A percentile compares a stretch with the other conserved stretches of the same genome.
phyloP scores from a whole-genome alignment of 2,888 invertebrate genomes.

The Andrena marginata region DNA sequence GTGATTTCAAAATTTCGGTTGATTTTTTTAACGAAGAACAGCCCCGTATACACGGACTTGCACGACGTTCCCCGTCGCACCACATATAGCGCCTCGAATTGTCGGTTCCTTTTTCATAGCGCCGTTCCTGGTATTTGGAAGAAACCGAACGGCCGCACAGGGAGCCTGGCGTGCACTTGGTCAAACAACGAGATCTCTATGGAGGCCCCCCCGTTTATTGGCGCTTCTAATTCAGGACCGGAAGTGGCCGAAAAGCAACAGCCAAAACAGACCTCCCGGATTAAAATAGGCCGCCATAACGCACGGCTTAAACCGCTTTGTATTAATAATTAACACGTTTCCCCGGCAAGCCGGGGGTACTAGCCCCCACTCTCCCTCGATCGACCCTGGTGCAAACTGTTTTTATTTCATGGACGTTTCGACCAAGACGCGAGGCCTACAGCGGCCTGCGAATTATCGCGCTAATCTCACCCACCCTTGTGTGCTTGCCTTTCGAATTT shows the following conservation, averaged over 20 bases:
- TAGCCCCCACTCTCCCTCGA: background rate
- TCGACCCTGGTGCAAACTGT: background rate
- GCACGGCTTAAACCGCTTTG: conserved; percentile 60
- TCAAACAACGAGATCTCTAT: conserved; percentile 74
- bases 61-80: background rate
- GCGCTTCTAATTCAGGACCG: conserved; percentile 82
- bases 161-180: conserved; percentile 71
- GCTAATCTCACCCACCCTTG: conserved; percentile 4
- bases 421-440: background rate
- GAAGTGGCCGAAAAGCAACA: conserved; percentile 80
- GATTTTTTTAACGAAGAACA: background rate
- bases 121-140: conserved; percentile 55
- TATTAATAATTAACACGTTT: conserved; percentile 75
- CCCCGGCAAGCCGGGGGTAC: conserved; percentile 5
- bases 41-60: background rate
- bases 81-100: conserved; percentile 21
- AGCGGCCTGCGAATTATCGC: background rate
- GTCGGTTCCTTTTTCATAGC: conserved; percentile 43
- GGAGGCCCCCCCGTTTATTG: conserved; percentile 76
- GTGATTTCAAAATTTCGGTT: no score
- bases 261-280: conserved; percentile 79
- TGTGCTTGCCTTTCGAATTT: background rate
- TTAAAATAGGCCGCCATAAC: conserved; percentile 74
- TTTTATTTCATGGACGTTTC: conserved; percentile 28
- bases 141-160: conserved; percentile 35